Conservation (phyloP, 2,888 invertebrate genomes). For the Ommatoiulus sabulosus region DNA sequence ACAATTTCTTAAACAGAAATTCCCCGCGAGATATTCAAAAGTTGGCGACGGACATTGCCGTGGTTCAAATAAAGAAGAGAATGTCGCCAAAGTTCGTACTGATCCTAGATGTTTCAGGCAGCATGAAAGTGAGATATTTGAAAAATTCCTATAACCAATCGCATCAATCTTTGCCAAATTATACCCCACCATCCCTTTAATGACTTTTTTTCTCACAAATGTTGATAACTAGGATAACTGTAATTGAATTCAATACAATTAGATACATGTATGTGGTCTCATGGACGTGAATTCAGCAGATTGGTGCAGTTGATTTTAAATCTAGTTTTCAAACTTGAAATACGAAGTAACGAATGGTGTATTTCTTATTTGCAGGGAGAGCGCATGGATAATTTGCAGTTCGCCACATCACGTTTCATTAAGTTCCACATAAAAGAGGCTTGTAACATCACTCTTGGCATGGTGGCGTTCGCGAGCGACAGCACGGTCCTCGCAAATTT, state of each 20-base stretch:
- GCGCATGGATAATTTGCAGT: constrained; percentile 61
- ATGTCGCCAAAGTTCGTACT: constrained; percentile 61
- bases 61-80: constrained; percentile 60
- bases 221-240: no score
- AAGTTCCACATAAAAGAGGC: constrained; percentile 59
- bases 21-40: constrained; percentile 53
- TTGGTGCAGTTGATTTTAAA: no score
- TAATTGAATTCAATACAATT: no score
- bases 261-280: no score
- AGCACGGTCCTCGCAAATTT: constrained; percentile 56
- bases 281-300: constrained; percentile 2
- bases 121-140: constrained; percentile 61
- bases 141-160: neutral
- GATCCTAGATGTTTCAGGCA: constrained; percentile 62
- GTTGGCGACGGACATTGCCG: constrained; percentile 59
- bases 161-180: neutral
- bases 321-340: no score
- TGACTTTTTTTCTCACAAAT: no score
- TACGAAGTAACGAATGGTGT: neutral
- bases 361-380: constrained; percentile 65
- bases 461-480: constrained; percentile 62
- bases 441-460: constrained; percentile 60
- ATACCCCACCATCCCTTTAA: no score
- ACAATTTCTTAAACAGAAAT: no score
- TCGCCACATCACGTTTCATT: constrained; percentile 62